Evolutionary conservation across 2,113 vertebrate genomes (phyloP), one percentile per base, ranked within the genome.

Genomic region (Dicaeum eximium): DNA sequence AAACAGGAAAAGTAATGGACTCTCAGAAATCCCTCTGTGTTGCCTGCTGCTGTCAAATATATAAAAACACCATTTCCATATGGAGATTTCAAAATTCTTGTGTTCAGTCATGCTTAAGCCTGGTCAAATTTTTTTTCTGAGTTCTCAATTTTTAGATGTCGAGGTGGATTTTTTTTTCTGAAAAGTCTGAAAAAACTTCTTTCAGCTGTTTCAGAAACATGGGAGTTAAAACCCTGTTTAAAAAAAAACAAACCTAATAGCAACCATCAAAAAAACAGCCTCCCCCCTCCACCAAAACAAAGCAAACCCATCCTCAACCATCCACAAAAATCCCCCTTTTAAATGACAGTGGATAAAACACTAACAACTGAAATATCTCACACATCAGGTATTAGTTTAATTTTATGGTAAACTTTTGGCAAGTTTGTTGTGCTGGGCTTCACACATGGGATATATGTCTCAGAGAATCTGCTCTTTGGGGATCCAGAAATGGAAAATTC

Each of bases 361-460:
- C 5, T 64, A 57, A 21, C 16, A 73, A 24, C 4, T 27, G 28
- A 77, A 80, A 57, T 57, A 45, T 5, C 37, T 77, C 19, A 2
- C 6, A 7, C 15, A 53, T 65, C 54, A 53, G 20, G 65, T 48
- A 45, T n/a, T 14, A 28, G 13, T 28, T 70, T 50, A 25, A 58
- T 60, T 80, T 86, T 35, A 38, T 25, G 33, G 44, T 9, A 48
- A 83, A 19, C 3, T n/a, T 83, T 12, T 33, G 27, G 16, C n/a
- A 57, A 21, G 5, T n/a, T 64, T 56, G 7, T 20, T 38, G 10
- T 44, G 53, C 35, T 56, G 5, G 2, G 4, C 21, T 25, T 86
- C 28, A 10, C 22, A 77, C n/a, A 17, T 44, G 28, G 13, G 23
- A 11, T 15, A 6, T 10, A 1, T 2, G 0, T 22, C 53, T 56